Conservation (phyloP, 30 jellyfish, hydroid and myxozoan species). For the Cassiopea andromeda region DNA sequence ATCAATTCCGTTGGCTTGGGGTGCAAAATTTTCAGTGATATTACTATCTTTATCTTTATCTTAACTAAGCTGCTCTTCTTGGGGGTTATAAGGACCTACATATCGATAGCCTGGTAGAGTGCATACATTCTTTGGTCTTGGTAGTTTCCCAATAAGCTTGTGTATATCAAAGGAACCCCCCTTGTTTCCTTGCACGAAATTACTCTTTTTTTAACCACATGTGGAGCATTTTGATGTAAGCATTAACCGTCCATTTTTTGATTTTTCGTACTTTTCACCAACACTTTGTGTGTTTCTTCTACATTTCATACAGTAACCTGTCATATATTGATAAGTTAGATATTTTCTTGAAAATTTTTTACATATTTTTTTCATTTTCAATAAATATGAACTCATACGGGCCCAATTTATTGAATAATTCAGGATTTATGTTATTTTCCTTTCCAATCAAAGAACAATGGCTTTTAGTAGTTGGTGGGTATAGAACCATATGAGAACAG, state of each 20-base stretch:
- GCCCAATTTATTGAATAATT: conserved; percentile 32
- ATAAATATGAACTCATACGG: conserved; percentile 33
- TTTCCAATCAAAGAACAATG: conserved; percentile 38
- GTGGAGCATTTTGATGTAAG: conserved; percentile 24
- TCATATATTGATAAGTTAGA: conserved; percentile 19
- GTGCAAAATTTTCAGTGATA: too few species aligned
- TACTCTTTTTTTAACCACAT: not conserved
- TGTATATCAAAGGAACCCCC: not conserved
- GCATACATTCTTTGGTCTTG: not conserved
- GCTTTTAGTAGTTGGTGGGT: conserved; percentile 46
- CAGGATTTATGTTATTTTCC: conserved; percentile 18
- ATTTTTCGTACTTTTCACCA: conserved; percentile 15
- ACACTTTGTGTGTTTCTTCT: conserved; percentile 7
- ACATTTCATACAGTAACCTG: conserved; percentile 43
- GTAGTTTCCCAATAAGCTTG: not conserved
- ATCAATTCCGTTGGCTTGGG: too few species aligned
- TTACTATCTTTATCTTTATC: too few species aligned
- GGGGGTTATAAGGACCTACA: too few species aligned
- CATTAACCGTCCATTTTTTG: conserved; percentile 38
- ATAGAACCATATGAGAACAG: conserved; percentile 52
- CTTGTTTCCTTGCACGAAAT: not conserved
- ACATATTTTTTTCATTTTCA: conserved; percentile 26
- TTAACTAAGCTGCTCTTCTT: too few species aligned
- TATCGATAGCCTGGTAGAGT: not conserved
- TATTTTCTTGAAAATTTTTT: conserved; percentile 42